phyloP scores from a whole-genome alignment of 35 echinoderm and acorn worm genomes.

The Strongylocentrotus purpuratus region DNA sequence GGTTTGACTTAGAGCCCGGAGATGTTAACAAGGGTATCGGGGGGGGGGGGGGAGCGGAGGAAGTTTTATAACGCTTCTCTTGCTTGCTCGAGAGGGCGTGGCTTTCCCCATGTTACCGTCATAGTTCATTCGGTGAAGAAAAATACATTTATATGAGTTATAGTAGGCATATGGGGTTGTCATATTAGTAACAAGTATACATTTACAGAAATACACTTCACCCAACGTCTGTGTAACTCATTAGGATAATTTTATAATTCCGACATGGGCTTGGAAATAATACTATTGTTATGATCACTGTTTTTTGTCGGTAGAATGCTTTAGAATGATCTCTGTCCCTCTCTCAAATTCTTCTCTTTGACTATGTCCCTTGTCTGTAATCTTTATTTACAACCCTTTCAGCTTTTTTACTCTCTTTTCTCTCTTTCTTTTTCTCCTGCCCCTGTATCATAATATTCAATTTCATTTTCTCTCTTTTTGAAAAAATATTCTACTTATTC shows the following conservation, averaged over 20 bases:
- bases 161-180: neutral
- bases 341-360: no score
- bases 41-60: neutral
- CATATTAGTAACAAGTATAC: conserved; percentile 4
- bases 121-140: neutral
- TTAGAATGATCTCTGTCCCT: no score
- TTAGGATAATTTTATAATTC: conserved; percentile 38
- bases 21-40: neutral
- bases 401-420: neutral
- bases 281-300: no score
- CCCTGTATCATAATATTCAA: neutral
- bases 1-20: neutral
- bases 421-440: neutral
- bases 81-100: neutral
- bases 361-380: neutral
- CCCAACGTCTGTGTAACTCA: neutral
- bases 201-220: neutral
- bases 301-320: no score
- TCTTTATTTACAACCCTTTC: neutral
- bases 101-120: neutral
- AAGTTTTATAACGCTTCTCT: neutral
- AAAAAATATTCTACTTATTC: neutral
- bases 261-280: neutral
- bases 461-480: neutral
- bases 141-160: neutral